phyloP scores from a whole-genome alignment of 2,888 invertebrate genomes.

The Selenia dentaria region DNA sequence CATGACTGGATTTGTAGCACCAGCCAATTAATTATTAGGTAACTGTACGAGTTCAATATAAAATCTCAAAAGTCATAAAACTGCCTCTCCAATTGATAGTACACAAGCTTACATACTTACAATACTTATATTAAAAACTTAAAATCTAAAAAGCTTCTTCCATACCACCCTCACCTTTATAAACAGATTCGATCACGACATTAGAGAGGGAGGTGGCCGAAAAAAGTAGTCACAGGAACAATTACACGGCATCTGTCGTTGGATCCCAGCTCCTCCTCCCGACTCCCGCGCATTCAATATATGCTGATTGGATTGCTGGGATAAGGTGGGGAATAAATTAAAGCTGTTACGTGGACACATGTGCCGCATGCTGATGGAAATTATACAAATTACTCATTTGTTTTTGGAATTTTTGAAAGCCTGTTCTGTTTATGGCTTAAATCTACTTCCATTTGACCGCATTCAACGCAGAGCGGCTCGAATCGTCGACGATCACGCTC shows the following conservation, averaged over 20 bases:
- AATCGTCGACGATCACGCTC: too few relatives aligned
- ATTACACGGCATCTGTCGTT: conserved; percentile 81
- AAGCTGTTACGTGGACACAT: conserved; percentile 49
- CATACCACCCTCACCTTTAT: conserved; percentile 51
- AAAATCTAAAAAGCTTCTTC: conserved; percentile 51
- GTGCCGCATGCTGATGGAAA: conserved; percentile 40
- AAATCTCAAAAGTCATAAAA: too few relatives aligned
- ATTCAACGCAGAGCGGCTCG: too few relatives aligned
- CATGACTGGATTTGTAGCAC: too few relatives aligned
- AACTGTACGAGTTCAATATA: too few relatives aligned
- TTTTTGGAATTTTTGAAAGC: conserved; percentile 6
- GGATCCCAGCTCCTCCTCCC: conserved; percentile 7
- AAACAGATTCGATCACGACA: conserved; percentile 80
- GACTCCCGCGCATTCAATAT: conserved; percentile 54
- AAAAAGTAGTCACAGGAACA: conserved; percentile 80
- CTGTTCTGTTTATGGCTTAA: neutral
- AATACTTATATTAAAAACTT: too few relatives aligned
- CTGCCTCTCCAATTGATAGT: too few relatives aligned
- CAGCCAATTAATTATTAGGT: too few relatives aligned
- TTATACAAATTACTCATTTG: conserved; percentile 9
- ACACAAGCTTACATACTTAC: too few relatives aligned
- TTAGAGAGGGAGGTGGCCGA: conserved; percentile 58
- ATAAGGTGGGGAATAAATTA: conserved; percentile 51
- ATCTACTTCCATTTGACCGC: too few relatives aligned
- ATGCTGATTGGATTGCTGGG: conserved; percentile 78